Conservation (phyloP, 92 coral and sea anemone genomes). For the Ricordea florida region DNA sequence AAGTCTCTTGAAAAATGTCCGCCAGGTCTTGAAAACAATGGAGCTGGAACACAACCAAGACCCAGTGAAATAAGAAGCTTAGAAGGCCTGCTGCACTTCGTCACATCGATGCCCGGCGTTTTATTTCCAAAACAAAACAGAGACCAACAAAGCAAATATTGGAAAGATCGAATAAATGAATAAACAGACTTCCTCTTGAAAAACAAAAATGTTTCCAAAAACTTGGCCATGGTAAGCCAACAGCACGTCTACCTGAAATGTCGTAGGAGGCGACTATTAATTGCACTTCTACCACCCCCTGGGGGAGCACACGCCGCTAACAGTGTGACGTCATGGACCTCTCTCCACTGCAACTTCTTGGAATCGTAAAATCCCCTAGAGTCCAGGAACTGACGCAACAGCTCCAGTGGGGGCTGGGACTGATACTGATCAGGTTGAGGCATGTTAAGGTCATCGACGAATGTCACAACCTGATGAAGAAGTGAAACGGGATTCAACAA, state of each 20-base stretch:
- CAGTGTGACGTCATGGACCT: slow-evolving; percentile 85
- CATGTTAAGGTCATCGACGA: slow-evolving; percentile 98
- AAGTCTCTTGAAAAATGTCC: no score
- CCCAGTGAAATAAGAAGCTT: no score
- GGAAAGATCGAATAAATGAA: no score
- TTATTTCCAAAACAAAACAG: no score
- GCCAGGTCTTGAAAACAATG: no score
- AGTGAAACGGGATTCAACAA: neutral
- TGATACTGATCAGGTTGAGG: slow-evolving; percentile 93
- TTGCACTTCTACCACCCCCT: slow-evolving; percentile 87
- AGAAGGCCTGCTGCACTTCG: no score
- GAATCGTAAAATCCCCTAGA: slow-evolving; percentile 95
- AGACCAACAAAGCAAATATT: no score
- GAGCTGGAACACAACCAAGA: no score
- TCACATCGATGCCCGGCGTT: no score
- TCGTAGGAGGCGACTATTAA: slow-evolving; percentile 80
- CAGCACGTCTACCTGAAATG: slow-evolving; percentile 76
- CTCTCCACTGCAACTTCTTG: slow-evolving; percentile 82
- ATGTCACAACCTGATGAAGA: slow-evolving; percentile 62
- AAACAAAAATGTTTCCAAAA: neutral
- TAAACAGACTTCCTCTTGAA: no score
- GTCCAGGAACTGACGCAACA: slow-evolving; percentile 90
- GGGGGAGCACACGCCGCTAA: slow-evolving; percentile 98
- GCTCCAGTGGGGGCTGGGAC: slow-evolving; percentile 93
- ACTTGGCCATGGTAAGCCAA: neutral